Evolutionary conservation across 2,113 vertebrate genomes (phyloP), one percentile per base, ranked within the genome.

Genomic region (Anhinga rufa): DNA sequence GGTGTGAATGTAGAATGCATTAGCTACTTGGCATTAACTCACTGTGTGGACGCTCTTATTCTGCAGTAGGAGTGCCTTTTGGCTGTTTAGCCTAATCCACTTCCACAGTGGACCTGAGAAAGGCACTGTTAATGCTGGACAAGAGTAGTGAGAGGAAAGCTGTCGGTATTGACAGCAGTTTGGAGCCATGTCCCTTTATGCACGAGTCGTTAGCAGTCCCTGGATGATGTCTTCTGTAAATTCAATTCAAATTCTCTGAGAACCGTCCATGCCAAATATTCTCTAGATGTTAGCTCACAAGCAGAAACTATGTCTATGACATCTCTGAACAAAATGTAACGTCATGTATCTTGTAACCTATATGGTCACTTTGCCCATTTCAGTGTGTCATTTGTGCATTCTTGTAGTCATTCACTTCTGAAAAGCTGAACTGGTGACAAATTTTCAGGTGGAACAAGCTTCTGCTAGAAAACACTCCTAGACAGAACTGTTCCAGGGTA

Each of bases 1-100:
- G 96, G 96, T 96, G 95, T 96, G 95, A 97, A 88, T 75, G 82
- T 28, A 93, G 85, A 95, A 90, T 78, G 75, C 64, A 95, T 92
- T 93, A 96, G 85, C 71, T 74, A 34, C 70, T 94, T 95, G 93
- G 95, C 88, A 92, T 51, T 70, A 81, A 71, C 46, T 83, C n/a
- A 9, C 66, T 51, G 71, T 93, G 88, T 86, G 82, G 95, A 93
- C 5, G 22, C 60, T 96, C 87, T 69, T 74, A 4, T 76, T 72
- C 85, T 82, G 90, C 70, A 94, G 64, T 38, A 92, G 84, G 78
- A 90, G 84, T 65, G 87, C 87, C 92, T 97, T 88, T 93, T 76
- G 86, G 83, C 81, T 91, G 77, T 87, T 91, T 34, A 87, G 93
- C 84, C 28, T 70, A 61, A 93, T 87, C 79, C 82, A 85, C 78